Conservation (phyloP, 2,113 vertebrate species). For the Arvicanthis niloticus region DNA sequence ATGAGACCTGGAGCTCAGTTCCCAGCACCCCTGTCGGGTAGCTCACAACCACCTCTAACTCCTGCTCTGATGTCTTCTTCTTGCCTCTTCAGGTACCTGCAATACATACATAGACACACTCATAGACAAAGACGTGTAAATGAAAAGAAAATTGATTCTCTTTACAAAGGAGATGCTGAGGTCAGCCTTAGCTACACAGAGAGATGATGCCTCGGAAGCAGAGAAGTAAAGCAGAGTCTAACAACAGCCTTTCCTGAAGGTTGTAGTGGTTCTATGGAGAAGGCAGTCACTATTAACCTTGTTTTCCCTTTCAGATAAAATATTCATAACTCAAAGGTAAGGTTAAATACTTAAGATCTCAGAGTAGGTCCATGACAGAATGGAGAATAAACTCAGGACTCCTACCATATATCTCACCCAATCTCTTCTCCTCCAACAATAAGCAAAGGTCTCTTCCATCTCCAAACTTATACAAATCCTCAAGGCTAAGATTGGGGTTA, state of each 20-base stretch:
- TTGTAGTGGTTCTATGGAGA: background rate
- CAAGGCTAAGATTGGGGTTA: background rate
- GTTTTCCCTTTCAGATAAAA: slow-evolving; percentile 26
- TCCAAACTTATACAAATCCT: background rate
- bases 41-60: background rate
- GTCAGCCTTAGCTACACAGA: background rate
- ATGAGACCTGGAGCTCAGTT: background rate
- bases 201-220: background rate
- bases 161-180: background rate
- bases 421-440: background rate
- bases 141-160: background rate
- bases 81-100: background rate
- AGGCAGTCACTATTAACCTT: background rate
- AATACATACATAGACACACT: background rate
- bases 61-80: background rate
- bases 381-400: background rate
- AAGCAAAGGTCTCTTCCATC: background rate
- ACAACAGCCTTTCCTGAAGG: background rate
- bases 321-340: background rate
- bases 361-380: background rate
- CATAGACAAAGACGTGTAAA: background rate
- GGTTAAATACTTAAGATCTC: background rate
- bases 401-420: background rate
- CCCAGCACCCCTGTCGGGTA: background rate
- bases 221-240: background rate